A percentile compares a stretch with the other conserved stretches of the same genome.
Evolutionary conservation across 2,797 vertebrate genomes (phyloP).

Genomic region (Sebastes paucispinis): DNA sequence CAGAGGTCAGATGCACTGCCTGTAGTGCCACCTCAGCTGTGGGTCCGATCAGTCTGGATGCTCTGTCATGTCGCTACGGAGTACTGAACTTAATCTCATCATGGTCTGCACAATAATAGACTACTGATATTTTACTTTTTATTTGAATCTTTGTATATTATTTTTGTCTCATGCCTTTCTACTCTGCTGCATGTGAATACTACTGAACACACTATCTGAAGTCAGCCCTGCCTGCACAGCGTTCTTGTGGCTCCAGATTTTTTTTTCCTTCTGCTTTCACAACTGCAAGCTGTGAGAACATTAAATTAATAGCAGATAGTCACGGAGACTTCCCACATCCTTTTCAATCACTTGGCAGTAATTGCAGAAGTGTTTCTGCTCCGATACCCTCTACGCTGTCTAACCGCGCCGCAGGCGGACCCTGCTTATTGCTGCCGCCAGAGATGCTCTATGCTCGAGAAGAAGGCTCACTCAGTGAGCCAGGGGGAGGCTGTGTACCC

Average conservation of each 20-base stretch:
- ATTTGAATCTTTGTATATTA: not conserved
- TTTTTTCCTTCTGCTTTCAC: slow-evolving; percentile 7
- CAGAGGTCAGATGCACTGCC: not conserved
- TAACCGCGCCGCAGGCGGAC: not conserved
- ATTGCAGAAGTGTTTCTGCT: not conserved
- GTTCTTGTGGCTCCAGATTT: not conserved
- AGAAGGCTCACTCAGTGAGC: slow-evolving; percentile 24
- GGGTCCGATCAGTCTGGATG: not conserved
- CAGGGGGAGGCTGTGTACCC: too few species aligned
- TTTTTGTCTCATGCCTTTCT: not conserved
- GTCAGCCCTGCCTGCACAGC: not conserved
- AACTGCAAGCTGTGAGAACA: not conserved
- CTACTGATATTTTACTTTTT: not conserved
- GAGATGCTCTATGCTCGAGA: slow-evolving; percentile 24
- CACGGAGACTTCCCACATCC: slow-evolving; percentile 24
- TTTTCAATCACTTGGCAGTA: slow-evolving; percentile 19
- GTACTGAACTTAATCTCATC: not conserved
- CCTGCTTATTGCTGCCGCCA: slow-evolving; percentile 5
- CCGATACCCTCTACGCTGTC: not conserved
- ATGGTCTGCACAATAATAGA: not conserved
- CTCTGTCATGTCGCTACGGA: not conserved
- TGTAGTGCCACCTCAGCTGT: not conserved
- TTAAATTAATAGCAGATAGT: slow-evolving; percentile 48
- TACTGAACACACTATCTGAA: not conserved
- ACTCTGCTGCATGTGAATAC: not conserved